Percentiles rank a stretch among this genome's conserved stretches.
Conservation (phyloP, 2,113 vertebrate genomes). For the Nasalis larvatus region DNA sequence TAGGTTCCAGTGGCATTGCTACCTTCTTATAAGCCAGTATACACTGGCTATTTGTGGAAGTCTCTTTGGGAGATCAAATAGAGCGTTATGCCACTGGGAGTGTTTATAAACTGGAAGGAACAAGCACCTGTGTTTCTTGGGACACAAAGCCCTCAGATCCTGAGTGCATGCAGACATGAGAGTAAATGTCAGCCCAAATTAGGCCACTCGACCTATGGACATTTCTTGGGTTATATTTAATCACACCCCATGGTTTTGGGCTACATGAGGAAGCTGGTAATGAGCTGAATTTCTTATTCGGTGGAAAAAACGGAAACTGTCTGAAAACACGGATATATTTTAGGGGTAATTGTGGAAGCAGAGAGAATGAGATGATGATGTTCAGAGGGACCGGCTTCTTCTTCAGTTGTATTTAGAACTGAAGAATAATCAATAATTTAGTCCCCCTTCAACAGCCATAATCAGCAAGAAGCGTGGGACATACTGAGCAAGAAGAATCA, state of each 20-base stretch:
- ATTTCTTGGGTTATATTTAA: slow-evolving; percentile 9
- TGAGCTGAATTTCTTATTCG: slow-evolving; percentile 7
- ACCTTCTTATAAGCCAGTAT: neutral
- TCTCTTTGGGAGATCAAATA: neutral
- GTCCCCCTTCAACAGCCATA: neutral
- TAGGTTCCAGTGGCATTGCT: neutral
- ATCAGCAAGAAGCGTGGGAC: neutral
- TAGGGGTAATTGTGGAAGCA: neutral
- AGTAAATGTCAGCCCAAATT: neutral
- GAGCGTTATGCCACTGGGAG: neutral
- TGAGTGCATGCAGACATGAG: neutral
- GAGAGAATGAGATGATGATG: neutral
- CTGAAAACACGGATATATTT: neutral
- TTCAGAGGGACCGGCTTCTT: neutral
- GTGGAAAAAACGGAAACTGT: neutral
- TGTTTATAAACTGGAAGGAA: slow-evolving; percentile 12
- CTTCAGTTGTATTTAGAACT: neutral
- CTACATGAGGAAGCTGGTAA: slow-evolving; percentile 7
- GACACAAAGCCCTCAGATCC: slow-evolving; percentile 11
- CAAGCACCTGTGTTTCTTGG: neutral
- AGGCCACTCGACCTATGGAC: neutral
- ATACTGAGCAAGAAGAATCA: neutral
- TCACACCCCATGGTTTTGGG: neutral
- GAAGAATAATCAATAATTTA: neutral
- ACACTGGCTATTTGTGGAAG: neutral